These are phyloP conservation scores for Syndactyla subalaris DNA, from an alignment of 2,797 vertebrate species.

Conservation along the genomic window DNA sequence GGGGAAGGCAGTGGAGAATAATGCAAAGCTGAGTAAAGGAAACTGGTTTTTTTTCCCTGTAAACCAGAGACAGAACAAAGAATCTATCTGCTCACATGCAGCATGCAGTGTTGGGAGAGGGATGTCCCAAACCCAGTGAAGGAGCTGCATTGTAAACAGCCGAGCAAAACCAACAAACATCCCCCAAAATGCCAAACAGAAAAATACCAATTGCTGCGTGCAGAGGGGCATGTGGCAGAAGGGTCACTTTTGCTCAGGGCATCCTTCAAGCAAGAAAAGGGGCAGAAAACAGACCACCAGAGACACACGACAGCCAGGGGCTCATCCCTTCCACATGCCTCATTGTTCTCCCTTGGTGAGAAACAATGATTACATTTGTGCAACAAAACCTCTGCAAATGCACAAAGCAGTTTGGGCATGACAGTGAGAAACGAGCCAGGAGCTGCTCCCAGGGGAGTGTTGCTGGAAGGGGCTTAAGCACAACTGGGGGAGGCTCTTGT, in stretches of 20 bases:
- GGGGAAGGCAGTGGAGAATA: neutral
- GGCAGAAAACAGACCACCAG: neutral
- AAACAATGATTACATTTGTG: neutral
- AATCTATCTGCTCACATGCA: neutral
- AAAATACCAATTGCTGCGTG: neutral
- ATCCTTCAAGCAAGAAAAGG: neutral
- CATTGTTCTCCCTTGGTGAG: conserved; percentile 12
- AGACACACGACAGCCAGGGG: neutral
- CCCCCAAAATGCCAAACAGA: neutral
- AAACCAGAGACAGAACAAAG: conserved; percentile 17
- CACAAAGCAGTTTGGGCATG: neutral
- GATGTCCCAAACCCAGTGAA: neutral
- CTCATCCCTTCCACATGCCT: conserved; percentile 3
- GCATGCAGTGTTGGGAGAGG: neutral
- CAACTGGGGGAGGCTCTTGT: neutral
- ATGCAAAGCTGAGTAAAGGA: neutral
- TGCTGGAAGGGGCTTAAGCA: neutral
- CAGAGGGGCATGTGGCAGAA: neutral
- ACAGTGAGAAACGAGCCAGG: neutral
- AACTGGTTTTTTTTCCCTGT: neutral
- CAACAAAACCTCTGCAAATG: neutral
- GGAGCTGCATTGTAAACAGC: neutral
- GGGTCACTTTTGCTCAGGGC: neutral
- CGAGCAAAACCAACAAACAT: neutral
- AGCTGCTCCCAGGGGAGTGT: neutral